A percentile compares a stretch with the other conserved stretches of the same genome.
These are phyloP conservation scores for Chlorops oryzae DNA, from an alignment of 1,140 invertebrate species.

Conservation along the genomic window DNA sequence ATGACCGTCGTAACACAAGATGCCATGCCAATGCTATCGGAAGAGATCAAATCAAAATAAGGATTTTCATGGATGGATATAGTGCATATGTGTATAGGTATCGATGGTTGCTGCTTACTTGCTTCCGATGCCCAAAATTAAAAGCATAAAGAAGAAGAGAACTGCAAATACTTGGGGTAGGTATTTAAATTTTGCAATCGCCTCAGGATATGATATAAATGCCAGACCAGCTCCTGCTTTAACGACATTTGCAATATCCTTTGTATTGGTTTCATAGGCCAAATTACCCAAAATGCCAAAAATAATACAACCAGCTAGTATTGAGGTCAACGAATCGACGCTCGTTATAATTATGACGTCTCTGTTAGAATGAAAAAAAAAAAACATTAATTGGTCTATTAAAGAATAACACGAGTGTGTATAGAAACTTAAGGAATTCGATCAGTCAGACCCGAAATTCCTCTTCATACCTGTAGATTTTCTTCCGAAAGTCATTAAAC, in stretches of 20 bases:
- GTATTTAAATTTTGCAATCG: constrained; percentile 72
- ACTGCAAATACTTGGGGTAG: constrained; percentile 78
- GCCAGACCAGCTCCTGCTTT: constrained; percentile 61
- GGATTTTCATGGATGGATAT: too few species aligned
- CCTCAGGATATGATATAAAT: constrained; percentile 82
- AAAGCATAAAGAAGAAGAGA: constrained; percentile 84
- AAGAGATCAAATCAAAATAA: too few species aligned
- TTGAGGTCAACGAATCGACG: constrained; percentile 72
- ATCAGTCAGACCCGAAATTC: background rate
- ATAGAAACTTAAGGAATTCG: too few species aligned
- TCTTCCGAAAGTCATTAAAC: constrained; percentile 74
- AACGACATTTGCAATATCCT: constrained; percentile 50
- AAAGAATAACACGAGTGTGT: too few species aligned
- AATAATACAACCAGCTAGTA: constrained; percentile 80
- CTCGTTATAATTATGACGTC: constrained; percentile 72
- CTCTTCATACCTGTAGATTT: constrained; percentile 72
- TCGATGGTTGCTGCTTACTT: background rate
- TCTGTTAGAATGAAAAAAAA: constrained; percentile 52
- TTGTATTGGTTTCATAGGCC: constrained; percentile 57
- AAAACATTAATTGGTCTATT: constrained; percentile 45
- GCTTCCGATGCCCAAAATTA: constrained; percentile 65
- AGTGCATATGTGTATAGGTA: too few species aligned
- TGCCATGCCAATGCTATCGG: constrained; percentile 63
- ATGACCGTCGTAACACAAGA: constrained; percentile 62
- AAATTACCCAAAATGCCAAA: constrained; percentile 78